Evolutionary conservation across 2,797 vertebrate genomes (phyloP).

Genomic region (Sebastes diploproa): DNA sequence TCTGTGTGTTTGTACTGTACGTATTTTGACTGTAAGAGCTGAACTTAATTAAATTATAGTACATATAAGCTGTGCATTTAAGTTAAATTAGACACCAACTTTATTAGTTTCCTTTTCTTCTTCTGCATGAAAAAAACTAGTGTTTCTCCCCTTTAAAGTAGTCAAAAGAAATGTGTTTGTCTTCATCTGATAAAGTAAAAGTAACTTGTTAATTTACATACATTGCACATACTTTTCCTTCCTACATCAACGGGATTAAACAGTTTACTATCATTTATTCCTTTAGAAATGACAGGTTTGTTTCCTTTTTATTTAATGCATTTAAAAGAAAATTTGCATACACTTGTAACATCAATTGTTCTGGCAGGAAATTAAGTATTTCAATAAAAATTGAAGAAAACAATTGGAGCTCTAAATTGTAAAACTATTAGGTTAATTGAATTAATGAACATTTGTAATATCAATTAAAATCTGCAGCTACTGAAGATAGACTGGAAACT

Average conservation of each 20-base stretch:
- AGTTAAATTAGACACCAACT: not conserved
- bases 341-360: not conserved
- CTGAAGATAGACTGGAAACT: not conserved
- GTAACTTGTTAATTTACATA: conserved; percentile 11
- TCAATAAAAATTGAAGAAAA: not conserved
- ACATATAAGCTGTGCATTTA: not conserved
- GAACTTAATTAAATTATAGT: not conserved
- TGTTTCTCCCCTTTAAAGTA: conserved; percentile 1
- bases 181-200: not conserved
- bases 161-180: not conserved
- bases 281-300: not conserved
- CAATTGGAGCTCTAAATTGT: not conserved
- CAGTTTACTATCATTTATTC: not conserved
- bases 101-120: not conserved
- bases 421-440: conserved; percentile 9
- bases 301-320: not conserved
- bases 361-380: not conserved
- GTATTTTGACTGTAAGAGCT: not conserved
- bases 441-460: not conserved
- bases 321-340: not conserved
- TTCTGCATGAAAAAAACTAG: not conserved
- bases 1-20: conserved; percentile 3
- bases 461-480: conserved; percentile 35
- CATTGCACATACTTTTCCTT: not conserved
- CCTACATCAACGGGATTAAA: not conserved